Evolutionary conservation across 2,113 vertebrate species (phyloP), one percentile per base, ranked within the genome.

Genomic region (Pholis gunnellus): DNA sequence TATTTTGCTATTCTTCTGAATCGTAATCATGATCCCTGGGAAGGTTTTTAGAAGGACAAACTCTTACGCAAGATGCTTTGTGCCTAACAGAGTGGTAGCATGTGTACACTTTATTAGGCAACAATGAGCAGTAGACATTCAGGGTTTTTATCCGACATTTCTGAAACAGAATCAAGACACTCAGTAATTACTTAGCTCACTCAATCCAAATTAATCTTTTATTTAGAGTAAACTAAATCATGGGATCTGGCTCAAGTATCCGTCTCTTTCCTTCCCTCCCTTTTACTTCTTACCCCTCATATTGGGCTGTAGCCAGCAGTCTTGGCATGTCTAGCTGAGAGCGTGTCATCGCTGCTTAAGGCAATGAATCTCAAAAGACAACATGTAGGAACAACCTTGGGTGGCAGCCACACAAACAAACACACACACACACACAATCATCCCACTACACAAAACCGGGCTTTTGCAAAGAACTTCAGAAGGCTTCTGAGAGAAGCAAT

Each of bases 311-410:
- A 71, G 89, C 92, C 94, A 92, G 85, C 79, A 82, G 57, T 72
- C 70, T 89, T 93, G 89, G 91, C 89, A 83, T 79, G 78, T 82
- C 79, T 83, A 78, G 84, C 87, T 83, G 89, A 75, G 85, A 88
- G 86, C 82, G 54, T 81, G 94, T 93, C 91, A 91, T 89, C 52
- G 56, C 74, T 80, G 82, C 89, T 91, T 87, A 88, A 82, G 86
- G 90, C 83, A 89, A 87, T 89, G 87, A 88, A 93, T 93, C 87
- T 92, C 87, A 84, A 88, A 90, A 88, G 85, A 84, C 87, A 89
- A 84, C 79, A 88, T 88, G 84, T 87, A 78, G 78, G 68, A 91
- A 86, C 88, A 94, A 92, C 84, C 75, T 90, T 91, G 84, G 85
- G 75, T 88, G 71, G 66, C 63, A 83, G 83, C 76, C 88, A 83